Evolutionary conservation across 1,140 invertebrate species (phyloP), one percentile per base, ranked within the genome.

Genomic region (Drosophila chauvacae): DNA sequence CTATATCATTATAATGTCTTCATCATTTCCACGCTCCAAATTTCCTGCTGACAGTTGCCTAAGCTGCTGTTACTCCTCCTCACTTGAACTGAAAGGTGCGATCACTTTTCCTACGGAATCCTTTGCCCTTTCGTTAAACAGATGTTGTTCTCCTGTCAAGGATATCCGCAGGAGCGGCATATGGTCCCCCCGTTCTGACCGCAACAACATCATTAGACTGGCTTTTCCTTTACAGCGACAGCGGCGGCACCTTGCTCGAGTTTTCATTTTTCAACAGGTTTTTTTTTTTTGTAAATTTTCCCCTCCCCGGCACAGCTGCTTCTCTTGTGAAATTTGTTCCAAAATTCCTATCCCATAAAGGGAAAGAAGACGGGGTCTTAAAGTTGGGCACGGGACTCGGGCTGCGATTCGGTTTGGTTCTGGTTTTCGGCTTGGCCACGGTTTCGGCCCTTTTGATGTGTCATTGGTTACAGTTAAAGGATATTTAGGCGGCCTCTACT

Each of bases 381-480:
- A 39, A 3, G 37, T 7, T 82, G 76, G 68, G 81, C 78, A 88
- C 71, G 80, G 84, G 78, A 7, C 63, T 66, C 61, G 59, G 20
- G 20, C 64, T 20, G 48, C 45, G 28, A 50, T 64, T 68, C 48
- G 66, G 26, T 39, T 66, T 33, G 53, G 58, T 68, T 28, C 42
- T 51, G 61, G 56, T 59, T 51, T 45, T n/a, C 35, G 37, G 18
- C 44, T 44, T 61, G 51, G 18, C 14, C 48, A 58, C 45, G 69
- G 57, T 33, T 20, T 48, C 28, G 78, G 61, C 45, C 68, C 73
- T 84, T 88, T 88, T 88, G 84, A 90, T 78, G 84, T 90, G 74
- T 88, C 80, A 88, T 88, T 90, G 77, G 84, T 88, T 90, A 88
- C 81, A 88, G 85, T 84, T 88, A 84, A 88, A 88, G 84, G 84